A percentile compares a stretch with the other conserved stretches of the same genome.
Conservation (phyloP, 2,888 invertebrate species). For the Microplitis deprimator region DNA sequence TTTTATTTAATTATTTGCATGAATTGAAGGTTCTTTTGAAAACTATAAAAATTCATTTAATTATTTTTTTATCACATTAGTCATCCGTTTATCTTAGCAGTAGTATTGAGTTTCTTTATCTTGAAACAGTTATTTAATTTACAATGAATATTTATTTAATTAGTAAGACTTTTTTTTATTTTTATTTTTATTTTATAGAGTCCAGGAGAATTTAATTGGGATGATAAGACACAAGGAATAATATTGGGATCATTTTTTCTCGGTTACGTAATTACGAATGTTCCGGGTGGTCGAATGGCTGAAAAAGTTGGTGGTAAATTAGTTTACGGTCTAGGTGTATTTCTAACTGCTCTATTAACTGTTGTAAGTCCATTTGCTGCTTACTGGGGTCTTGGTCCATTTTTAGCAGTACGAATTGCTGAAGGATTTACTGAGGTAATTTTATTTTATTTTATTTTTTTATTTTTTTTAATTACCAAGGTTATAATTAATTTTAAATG, state of each 20-base stretch:
- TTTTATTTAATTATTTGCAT: not conserved
- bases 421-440: constrained; percentile 87
- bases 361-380: constrained; percentile 89
- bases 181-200: constrained; percentile 70
- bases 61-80: constrained; percentile 23
- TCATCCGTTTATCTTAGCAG: not conserved
- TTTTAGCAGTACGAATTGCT: constrained; percentile 82
- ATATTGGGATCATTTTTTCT: constrained; percentile 89
- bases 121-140: not conserved
- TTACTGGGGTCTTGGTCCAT: constrained; percentile 75
- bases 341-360: constrained; percentile 87
- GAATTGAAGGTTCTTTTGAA: not conserved
- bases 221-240: constrained; percentile 83
- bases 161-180: constrained; percentile 26
- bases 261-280: constrained; percentile 87
- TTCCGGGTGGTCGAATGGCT: constrained; percentile 87
- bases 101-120: not conserved
- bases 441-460: not conserved
- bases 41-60: constrained; percentile 1
- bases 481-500: too few species aligned
- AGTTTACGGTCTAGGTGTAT: constrained; percentile 86
- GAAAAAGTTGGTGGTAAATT: constrained; percentile 91
- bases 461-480: too few species aligned
- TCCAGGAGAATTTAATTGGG: constrained; percentile 84
- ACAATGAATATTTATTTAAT: constrained; percentile 31